These are phyloP conservation scores for Novumbra hubbsi DNA, from an alignment of 2,797 vertebrate genomes.

Conservation along the genomic window DNA sequence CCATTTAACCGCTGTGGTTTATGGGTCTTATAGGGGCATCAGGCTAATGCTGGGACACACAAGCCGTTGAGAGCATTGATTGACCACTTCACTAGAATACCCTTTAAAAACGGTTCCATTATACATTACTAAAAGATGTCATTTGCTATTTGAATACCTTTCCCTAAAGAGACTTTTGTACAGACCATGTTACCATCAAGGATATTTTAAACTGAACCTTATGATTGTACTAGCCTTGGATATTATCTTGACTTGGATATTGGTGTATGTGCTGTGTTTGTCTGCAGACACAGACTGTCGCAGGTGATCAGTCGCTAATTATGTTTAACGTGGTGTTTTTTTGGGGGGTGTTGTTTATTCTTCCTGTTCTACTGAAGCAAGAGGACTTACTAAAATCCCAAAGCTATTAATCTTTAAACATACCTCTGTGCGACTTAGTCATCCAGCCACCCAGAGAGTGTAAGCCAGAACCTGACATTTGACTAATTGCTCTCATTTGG, in stretches of 20 bases:
- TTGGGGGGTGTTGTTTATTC: slow-evolving; percentile 39
- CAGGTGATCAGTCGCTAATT: slow-evolving; percentile 28
- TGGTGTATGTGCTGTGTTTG: slow-evolving; percentile 2
- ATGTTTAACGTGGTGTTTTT: slow-evolving; percentile 51
- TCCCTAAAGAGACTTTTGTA: slow-evolving; percentile 22
- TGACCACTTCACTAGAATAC: slow-evolving; percentile 51
- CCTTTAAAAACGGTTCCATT: slow-evolving; percentile 45
- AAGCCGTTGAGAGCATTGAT: slow-evolving; percentile 63
- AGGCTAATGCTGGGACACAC: slow-evolving; percentile 39
- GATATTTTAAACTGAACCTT: background rate
- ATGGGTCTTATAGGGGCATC: slow-evolving; percentile 55
- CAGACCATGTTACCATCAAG: slow-evolving; percentile 4
- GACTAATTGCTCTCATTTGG: slow-evolving; percentile 77
- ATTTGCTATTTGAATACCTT: slow-evolving; percentile 53
- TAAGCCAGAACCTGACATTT: slow-evolving; percentile 71
- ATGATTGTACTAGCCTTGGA: background rate
- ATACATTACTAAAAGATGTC: slow-evolving; percentile 54
- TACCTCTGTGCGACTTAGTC: slow-evolving; percentile 68
- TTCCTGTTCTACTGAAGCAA: slow-evolving; percentile 46
- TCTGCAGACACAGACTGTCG: background rate
- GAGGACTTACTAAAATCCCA: slow-evolving; percentile 67
- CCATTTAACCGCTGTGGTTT: slow-evolving; percentile 61
- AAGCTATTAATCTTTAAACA: slow-evolving; percentile 70
- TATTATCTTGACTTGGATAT: background rate
- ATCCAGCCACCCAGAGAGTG: slow-evolving; percentile 55